Conservation (phyloP, 2,888 invertebrate genomes). For the Thysanoteuthis rhombus region DNA sequence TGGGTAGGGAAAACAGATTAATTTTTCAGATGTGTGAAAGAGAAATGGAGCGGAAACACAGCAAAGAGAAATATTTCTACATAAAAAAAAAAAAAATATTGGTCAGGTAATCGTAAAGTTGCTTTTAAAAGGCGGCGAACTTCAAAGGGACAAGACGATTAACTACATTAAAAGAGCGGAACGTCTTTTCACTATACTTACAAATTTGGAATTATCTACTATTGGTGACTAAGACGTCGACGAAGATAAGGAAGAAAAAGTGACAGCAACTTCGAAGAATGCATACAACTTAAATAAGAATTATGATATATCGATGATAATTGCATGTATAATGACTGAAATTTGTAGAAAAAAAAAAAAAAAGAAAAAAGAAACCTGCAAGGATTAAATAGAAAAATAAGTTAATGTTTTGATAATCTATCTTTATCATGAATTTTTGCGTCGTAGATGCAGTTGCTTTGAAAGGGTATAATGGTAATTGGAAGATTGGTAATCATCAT, state of each 20-base stretch:
- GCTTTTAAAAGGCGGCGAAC: background rate
- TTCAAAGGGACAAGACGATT: background rate
- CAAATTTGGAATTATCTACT: background rate
- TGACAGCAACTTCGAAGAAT: background rate
- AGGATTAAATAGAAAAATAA: too few species aligned
- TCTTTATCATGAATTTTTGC: too few species aligned
- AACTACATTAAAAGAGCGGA: background rate
- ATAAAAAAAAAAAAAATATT: background rate
- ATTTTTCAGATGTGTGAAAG: background rate
- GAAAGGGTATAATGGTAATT: too few species aligned
- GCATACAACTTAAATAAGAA: too few species aligned
- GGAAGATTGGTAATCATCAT: too few species aligned
- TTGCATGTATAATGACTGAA: background rate
- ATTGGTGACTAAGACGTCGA: background rate
- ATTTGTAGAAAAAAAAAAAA: background rate
- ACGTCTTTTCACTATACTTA: background rate
- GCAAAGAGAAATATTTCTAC: background rate
- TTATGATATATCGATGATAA: background rate
- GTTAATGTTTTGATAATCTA: too few species aligned
- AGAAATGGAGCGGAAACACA: background rate
- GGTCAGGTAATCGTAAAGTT: background rate
- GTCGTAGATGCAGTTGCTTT: too few species aligned
- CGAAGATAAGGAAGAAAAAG: background rate
- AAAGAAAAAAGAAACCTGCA: background rate
- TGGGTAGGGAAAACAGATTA: background rate